Evolutionary conservation across 2,797 vertebrate genomes (phyloP).

Genomic region (Acestrorhynchus altus): DNA sequence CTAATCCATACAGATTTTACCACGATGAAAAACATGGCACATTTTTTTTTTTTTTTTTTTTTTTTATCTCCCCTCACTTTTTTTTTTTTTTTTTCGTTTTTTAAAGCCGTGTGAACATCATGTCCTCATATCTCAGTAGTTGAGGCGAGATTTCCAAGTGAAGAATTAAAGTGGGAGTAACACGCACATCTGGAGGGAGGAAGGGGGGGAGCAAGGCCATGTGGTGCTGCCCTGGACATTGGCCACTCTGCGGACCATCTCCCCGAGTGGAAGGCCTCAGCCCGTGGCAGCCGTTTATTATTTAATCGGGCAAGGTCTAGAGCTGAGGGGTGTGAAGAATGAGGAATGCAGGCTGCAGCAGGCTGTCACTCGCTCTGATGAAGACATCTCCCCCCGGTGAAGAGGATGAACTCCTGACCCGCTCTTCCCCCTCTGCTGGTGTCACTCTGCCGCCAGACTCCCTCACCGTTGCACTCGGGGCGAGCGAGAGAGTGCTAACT

Average conservation of each 20-base stretch:
- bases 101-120: constrained; percentile 44
- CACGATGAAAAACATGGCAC: constrained; percentile 61
- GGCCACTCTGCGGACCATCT: constrained; percentile 12
- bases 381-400: constrained; percentile 55
- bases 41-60: neutral
- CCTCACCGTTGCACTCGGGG: constrained; percentile 11
- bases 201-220: neutral
- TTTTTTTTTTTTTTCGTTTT: neutral
- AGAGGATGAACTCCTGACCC: constrained; percentile 58
- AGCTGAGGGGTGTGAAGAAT: constrained; percentile 58
- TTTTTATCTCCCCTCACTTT: neutral
- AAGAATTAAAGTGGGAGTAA: constrained; percentile 39
- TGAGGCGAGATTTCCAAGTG: constrained; percentile 35
- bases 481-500: neutral
- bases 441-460: constrained; percentile 44
- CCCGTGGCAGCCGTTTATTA: constrained; percentile 51
- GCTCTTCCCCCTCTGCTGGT: constrained; percentile 38
- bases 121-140: constrained; percentile 40
- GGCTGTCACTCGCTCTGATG: constrained; percentile 56
- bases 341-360: constrained; percentile 55
- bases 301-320: constrained; percentile 51
- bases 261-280: constrained; percentile 13
- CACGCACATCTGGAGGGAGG: constrained; percentile 5
- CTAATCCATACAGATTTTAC: constrained; percentile 70
- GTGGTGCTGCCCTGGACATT: constrained; percentile 13